Conservation (phyloP, 2,113 vertebrate species). For the Trinectes maculatus region DNA sequence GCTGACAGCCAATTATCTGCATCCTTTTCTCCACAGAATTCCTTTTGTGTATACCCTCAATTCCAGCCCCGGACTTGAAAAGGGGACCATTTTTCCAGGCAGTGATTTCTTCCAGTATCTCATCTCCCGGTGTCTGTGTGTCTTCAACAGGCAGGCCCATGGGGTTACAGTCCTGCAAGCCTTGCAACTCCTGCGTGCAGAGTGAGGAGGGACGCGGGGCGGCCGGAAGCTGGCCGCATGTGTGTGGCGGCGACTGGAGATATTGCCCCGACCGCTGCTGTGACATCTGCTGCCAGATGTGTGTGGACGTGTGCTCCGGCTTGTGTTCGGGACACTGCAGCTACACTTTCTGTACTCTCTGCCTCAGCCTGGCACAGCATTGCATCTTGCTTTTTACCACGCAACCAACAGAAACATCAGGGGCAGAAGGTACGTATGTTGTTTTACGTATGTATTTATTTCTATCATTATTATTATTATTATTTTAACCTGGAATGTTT, state of each 20-base stretch:
- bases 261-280: constrained; percentile 73
- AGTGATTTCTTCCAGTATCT: constrained; percentile 63
- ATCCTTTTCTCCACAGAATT: constrained; percentile 45
- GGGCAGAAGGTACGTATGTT: constrained; percentile 53
- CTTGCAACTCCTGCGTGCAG: constrained; percentile 53
- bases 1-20: constrained; percentile 72
- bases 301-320: constrained; percentile 62
- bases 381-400: constrained; percentile 43
- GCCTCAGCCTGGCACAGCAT: constrained; percentile 44
- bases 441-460: too few species aligned
- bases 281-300: constrained; percentile 78
- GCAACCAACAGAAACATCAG: constrained; percentile 27
- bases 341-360: constrained; percentile 74
- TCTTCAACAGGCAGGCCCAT: constrained; percentile 65
- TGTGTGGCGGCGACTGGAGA: constrained; percentile 47
- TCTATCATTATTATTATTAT: too few species aligned
- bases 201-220: constrained; percentile 28
- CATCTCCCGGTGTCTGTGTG: constrained; percentile 27
- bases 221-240: constrained; percentile 32
- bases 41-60: constrained; percentile 43
- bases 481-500: background rate
- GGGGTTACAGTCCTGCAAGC: constrained; percentile 69
- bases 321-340: constrained; percentile 74
- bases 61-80: constrained; percentile 51
- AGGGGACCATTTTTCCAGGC: constrained; percentile 57